Percentiles rank a stretch among this genome's conserved stretches.
phyloP scores from a whole-genome alignment of 2,113 vertebrate species.

The Oryzias melastigma region DNA sequence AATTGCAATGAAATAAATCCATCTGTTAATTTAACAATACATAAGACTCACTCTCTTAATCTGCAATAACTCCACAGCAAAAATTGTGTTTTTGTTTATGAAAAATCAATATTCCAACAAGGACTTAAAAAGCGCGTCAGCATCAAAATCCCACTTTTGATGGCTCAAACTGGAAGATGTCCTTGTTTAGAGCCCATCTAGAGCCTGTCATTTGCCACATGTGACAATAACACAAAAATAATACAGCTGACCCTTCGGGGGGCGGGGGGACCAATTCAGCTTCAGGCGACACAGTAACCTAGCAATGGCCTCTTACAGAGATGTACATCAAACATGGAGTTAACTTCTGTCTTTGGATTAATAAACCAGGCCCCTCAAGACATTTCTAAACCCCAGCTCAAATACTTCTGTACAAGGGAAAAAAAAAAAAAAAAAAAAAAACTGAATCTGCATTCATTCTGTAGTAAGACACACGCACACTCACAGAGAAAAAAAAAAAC shows the following conservation, averaged over 20 bases:
- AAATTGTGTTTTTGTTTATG: not conserved
- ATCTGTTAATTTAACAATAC: conserved; percentile 18
- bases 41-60: conserved; percentile 18
- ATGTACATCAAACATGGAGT: conserved; percentile 49
- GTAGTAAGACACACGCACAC: conserved; percentile 32
- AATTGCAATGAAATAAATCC: conserved; percentile 32
- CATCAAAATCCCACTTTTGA: conserved; percentile 3
- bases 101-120: conserved; percentile 1
- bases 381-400: conserved; percentile 56
- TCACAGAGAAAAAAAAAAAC: conserved; percentile 38
- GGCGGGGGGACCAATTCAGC: conserved; percentile 5
- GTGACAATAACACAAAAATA: conserved; percentile 16
- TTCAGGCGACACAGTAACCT: conserved; percentile 38
- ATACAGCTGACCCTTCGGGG: too few relatives aligned
- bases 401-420: conserved; percentile 54
- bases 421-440: conserved; percentile 15
- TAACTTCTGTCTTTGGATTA: conserved; percentile 57
- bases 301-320: conserved; percentile 37
- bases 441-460: conserved; percentile 38
- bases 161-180: conserved; percentile 25
- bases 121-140: conserved; percentile 25
- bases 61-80: not conserved
- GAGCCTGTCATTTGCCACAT: conserved; percentile 7
- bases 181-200: conserved; percentile 10
- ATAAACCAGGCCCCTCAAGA: conserved; percentile 56